Base-by-base conservation (phyloP, 2,113 vertebrate species). In the Lota lota region DNA sequence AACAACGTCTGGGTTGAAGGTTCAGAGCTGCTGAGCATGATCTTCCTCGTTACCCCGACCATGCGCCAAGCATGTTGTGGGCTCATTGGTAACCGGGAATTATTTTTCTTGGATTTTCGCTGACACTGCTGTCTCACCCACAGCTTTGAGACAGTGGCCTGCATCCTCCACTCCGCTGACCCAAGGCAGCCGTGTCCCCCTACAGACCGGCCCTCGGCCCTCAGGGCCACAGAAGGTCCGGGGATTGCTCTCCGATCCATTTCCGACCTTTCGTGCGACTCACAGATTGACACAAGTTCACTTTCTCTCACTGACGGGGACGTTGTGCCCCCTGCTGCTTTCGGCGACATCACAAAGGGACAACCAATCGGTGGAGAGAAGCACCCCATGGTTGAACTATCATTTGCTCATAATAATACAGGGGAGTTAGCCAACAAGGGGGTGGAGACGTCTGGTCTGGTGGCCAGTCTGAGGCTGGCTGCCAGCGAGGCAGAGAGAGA, bases 401-500 rank as follows among this genome's bases (percentile, higher is more conserved):
- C 65, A 33, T 19, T 36, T 16, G 0, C 18, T 68, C 66, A 53
- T 19, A 65, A 72, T 65, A 67, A 72, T 63, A 3, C 54, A 21
- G 36, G 70, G 28, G 2, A 22, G 11, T 20, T 22, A 6, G 17
- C 21, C 21, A 61, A 19, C 36, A 17, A 61, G 0, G 22, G 50
- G 33, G 54, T 61, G 8, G 22, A 1, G 0, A 76, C 63, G 5
- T 61, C 82, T 0, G 76, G 76, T 68, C 61, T 88, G 51, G 88
- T 88, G 50, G 85, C 69, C 15, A 78, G 80, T 68, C 76, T 90
- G 68, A 73, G 87, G 71, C 79, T 66, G 11, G 88, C 85, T 2
- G 88, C 87, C 19, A 69, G 60, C 19, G 85, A 90, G 51, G 81
- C 82, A 20, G 84, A 89, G 77, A 80, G 66, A n/a, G 77, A 84